Percentiles rank a stretch among this genome's conserved stretches.
These are phyloP conservation scores for Erethizon dorsatum DNA, from an alignment of 2,797 vertebrate species.

Conservation along the genomic window DNA sequence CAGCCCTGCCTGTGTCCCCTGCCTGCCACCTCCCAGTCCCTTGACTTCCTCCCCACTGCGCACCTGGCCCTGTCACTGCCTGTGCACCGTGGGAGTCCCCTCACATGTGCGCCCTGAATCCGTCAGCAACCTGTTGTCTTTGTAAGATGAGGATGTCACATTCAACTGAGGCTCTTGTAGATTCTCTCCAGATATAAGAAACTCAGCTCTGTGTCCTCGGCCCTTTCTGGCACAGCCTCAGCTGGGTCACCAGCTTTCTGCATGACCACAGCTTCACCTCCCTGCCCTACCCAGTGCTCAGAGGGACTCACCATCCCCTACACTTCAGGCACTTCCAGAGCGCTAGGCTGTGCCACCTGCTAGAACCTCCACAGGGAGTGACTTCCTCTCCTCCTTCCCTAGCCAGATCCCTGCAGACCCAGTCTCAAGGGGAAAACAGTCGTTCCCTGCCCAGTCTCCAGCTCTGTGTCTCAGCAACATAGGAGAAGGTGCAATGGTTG, in stretches of 20 bases:
- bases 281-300: background rate
- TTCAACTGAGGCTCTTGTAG: background rate
- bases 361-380: background rate
- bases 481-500: background rate
- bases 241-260: background rate
- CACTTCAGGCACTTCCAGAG: fast-evolving
- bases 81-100: fast-evolving
- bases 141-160: background rate
- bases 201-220: background rate
- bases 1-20: background rate
- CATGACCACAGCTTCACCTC: background rate
- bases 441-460: background rate
- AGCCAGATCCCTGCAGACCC: background rate
- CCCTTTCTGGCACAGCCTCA: fast-evolving
- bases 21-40: background rate
- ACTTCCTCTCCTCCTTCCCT: background rate
- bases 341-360: too few relatives aligned
- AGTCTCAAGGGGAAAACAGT: background rate
- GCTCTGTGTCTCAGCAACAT: background rate
- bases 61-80: background rate
- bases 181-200: background rate
- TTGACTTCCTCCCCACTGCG: background rate
- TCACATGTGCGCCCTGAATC: fast-evolving
- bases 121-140: background rate
- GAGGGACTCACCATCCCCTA: background rate